Conservation (phyloP, 1,140 invertebrate species). For the Neocloeon triangulifer region DNA sequence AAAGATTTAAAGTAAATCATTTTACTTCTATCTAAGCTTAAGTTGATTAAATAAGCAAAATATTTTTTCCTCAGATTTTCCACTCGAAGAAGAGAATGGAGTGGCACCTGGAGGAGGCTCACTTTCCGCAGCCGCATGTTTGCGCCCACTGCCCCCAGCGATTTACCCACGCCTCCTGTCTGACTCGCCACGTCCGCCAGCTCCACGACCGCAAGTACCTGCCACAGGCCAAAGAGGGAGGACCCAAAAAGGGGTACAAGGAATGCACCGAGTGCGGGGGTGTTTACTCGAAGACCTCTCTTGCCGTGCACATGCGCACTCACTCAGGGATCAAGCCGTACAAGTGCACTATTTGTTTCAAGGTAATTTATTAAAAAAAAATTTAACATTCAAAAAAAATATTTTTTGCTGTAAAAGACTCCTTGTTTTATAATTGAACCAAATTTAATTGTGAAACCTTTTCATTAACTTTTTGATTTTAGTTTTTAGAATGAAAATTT, state of each 20-base stretch:
- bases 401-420: no score
- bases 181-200: slow-evolving; percentile 59
- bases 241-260: slow-evolving; percentile 37
- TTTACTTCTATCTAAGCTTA: no score
- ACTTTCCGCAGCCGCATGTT: slow-evolving; percentile 57
- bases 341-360: slow-evolving; percentile 60
- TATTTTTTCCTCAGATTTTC: no score
- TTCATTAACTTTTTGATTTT: no score
- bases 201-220: slow-evolving; percentile 56
- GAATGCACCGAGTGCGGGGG: slow-evolving; percentile 58
- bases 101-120: slow-evolving; percentile 70
- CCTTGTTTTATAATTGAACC: no score
- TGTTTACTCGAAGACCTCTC: slow-evolving; percentile 49
- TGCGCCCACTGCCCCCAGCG: slow-evolving; percentile 63
- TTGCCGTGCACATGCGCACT: slow-evolving; percentile 57
- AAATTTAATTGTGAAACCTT: no score
- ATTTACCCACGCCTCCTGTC: slow-evolving; percentile 55
- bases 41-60: no score
- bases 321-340: slow-evolving; percentile 51
- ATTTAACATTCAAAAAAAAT: no score
- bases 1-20: no score
- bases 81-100: slow-evolving; percentile 56
- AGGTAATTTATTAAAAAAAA: no score
- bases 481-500: no score
- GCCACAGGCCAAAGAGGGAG: slow-evolving; percentile 27